Conservation (phyloP, 1,140 invertebrate species). For the Zaprionus capensis region DNA sequence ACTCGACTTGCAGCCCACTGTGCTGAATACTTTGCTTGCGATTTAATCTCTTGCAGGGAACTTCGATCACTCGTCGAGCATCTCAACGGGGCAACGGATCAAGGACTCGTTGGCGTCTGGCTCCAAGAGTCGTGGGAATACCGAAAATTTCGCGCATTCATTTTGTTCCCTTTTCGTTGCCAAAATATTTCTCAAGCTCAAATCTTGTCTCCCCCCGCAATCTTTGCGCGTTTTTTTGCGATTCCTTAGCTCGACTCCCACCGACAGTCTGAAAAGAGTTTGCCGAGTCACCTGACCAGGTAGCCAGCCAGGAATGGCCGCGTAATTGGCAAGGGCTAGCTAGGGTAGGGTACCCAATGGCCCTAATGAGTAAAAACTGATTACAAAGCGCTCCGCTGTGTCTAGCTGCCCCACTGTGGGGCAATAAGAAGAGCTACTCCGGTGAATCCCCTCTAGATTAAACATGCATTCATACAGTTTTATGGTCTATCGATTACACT, state of each 20-base stretch:
- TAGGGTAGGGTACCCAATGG: neutral
- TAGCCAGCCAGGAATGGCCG: slow-evolving; percentile 19
- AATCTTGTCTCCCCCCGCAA: slow-evolving; percentile 71
- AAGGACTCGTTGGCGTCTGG: slow-evolving; percentile 58
- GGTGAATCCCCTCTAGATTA: neutral
- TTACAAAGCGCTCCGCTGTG: slow-evolving; percentile 23
- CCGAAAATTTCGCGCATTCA: slow-evolving; percentile 33
- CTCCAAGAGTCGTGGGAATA: slow-evolving; percentile 64
- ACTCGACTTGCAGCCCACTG: neutral
- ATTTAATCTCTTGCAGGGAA: slow-evolving; percentile 35
- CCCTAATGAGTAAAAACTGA: slow-evolving; percentile 11
- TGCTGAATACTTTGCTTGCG: slow-evolving; percentile 4
- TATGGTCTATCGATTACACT: neutral
- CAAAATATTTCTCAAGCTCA: slow-evolving; percentile 57
- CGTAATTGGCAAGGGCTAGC: slow-evolving; percentile 24
- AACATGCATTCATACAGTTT: neutral
- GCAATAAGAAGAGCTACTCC: neutral
- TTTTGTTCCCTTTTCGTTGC: slow-evolving; percentile 19
- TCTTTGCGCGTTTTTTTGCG: slow-evolving; percentile 40
- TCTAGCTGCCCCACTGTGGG: slow-evolving; percentile 20
- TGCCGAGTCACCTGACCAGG: slow-evolving; percentile 49
- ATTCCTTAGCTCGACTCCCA: slow-evolving; percentile 38
- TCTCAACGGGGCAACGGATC: slow-evolving; percentile 48
- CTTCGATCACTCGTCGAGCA: neutral
- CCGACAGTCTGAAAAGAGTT: slow-evolving; percentile 28